phyloP scores from a whole-genome alignment of 1,140 invertebrate species.

The Drosophila tsacasi region DNA sequence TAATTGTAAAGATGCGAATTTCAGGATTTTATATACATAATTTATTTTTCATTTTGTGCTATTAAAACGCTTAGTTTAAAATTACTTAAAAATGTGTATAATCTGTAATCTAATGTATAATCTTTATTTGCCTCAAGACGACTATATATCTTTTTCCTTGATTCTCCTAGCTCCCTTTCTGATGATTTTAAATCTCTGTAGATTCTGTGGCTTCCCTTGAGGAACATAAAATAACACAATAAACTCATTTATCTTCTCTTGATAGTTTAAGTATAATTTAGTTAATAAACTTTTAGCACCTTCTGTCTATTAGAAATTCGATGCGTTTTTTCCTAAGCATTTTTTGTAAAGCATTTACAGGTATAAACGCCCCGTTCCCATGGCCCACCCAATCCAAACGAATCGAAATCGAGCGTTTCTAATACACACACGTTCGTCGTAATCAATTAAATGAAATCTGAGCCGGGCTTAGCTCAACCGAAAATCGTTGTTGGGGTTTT shows the following conservation, averaged over 20 bases:
- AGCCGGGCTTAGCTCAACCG: conserved; percentile 11
- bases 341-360: conserved; percentile 19
- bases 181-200: background rate
- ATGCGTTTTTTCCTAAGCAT: conserved; percentile 30
- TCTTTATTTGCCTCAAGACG: background rate
- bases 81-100: background rate
- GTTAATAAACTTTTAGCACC: conserved; percentile 17
- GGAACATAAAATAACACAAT: background rate
- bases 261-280: background rate
- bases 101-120: too few species aligned
- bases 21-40: too few species aligned
- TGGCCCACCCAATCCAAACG: conserved; percentile 47
- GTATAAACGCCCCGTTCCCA: conserved; percentile 38
- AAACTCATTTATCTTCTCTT: background rate
- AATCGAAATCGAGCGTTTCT: conserved; percentile 35
- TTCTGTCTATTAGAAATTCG: conserved; percentile 24
- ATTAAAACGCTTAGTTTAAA: too few species aligned
- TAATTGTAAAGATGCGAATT: too few species aligned
- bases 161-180: background rate
- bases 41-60: too few species aligned
- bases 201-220: background rate
- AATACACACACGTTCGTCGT: conserved; percentile 53
- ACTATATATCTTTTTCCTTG: background rate
- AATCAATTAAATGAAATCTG: conserved; percentile 79
- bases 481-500: conserved; percentile 58